A percentile compares a stretch with the other conserved stretches of the same genome.
Evolutionary conservation across 2,797 vertebrate genomes (phyloP).

Genomic region (Hypotaenidia okinawae): DNA sequence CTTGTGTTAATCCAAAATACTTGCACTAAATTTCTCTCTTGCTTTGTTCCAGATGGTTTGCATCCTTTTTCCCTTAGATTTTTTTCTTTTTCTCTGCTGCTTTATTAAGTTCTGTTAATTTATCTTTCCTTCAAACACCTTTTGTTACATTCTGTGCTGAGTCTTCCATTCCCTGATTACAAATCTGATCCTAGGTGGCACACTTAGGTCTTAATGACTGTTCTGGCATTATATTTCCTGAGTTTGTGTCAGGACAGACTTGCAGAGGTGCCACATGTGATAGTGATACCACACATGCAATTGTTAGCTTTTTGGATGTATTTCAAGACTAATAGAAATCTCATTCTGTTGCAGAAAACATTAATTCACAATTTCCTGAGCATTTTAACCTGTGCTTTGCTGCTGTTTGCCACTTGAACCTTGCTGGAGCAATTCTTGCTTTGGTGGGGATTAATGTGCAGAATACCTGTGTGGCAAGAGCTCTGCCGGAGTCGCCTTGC

Average conservation of each 20-base stretch:
- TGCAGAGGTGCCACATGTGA: background rate
- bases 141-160: background rate
- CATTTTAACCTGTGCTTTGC: background rate
- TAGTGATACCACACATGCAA: background rate
- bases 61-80: background rate
- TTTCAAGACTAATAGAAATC: background rate
- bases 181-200: background rate
- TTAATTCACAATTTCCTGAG: background rate
- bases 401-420: background rate
- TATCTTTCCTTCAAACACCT: background rate
- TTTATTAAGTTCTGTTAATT: background rate
- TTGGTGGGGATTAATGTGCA: accelerated
- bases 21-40: background rate
- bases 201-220: background rate
- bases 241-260: background rate
- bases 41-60: background rate
- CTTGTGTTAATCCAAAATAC: background rate
- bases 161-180: background rate
- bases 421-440: background rate
- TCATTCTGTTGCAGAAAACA: background rate
- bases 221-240: background rate
- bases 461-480: background rate
- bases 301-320: background rate
- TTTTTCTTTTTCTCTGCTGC: background rate
- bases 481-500: background rate